Evolutionary conservation across 2,797 vertebrate genomes (phyloP).

Genomic region (Periophthalmus magnuspinnatus): DNA sequence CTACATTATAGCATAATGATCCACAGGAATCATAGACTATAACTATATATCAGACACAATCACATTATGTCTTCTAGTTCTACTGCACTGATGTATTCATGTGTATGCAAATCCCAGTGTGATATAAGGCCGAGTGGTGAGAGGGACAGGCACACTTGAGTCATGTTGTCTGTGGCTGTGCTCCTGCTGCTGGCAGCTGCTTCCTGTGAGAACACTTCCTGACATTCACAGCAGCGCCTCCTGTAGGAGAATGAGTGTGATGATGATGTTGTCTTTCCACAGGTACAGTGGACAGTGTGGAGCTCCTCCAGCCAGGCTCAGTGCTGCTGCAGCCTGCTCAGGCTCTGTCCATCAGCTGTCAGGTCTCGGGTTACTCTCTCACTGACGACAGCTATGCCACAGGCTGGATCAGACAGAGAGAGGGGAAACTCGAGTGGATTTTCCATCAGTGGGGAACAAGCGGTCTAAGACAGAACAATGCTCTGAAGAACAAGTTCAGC

Average conservation of each 20-base stretch:
- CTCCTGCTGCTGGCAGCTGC: too few relatives aligned
- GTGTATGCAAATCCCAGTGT: too few relatives aligned
- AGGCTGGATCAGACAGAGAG: conserved; percentile 3
- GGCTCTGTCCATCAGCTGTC: background rate
- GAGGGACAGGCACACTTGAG: too few relatives aligned
- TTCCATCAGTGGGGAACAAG: background rate
- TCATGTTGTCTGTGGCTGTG: too few relatives aligned
- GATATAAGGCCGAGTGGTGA: too few relatives aligned
- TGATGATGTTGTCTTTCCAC: conserved; percentile 14
- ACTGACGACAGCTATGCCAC: background rate
- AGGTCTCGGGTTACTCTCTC: conserved; percentile 2
- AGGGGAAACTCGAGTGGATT: background rate
- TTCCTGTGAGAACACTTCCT: too few relatives aligned
- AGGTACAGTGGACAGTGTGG: conserved; percentile 4
- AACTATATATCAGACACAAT: too few relatives aligned
- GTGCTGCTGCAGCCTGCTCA: conserved; percentile 9
- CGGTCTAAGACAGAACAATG: conserved; percentile 1
- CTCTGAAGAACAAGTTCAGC: conserved; percentile 10
- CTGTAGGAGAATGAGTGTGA: background rate
- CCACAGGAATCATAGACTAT: too few relatives aligned
- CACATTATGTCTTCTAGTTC: too few relatives aligned
- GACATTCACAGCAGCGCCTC: too few relatives aligned
- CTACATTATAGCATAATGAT: too few relatives aligned
- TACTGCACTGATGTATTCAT: too few relatives aligned
- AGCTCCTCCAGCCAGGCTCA: conserved; percentile 7